These are phyloP conservation scores for Cariama cristata DNA, from an alignment of 2,113 vertebrate species.

Conservation along the genomic window DNA sequence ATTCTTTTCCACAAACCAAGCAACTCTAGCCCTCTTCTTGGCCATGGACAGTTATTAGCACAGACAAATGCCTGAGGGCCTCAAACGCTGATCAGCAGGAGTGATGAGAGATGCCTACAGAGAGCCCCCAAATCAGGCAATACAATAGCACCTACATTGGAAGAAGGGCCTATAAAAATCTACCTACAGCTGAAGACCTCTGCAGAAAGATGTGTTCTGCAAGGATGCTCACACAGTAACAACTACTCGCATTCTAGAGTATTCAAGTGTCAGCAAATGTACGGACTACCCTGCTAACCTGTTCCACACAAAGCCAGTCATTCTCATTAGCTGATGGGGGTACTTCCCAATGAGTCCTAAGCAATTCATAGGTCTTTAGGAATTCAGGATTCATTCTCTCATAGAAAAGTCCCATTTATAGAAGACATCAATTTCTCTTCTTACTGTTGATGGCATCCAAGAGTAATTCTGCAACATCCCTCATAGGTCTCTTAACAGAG, in stretches of 20 bases:
- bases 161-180: not conserved
- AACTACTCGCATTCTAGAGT: not conserved
- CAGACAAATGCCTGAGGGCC: not conserved
- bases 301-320: not conserved
- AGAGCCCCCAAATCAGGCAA: not conserved
- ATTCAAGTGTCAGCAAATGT: not conserved
- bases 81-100: not conserved
- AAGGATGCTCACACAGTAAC: not conserved
- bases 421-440: not conserved
- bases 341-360: not conserved
- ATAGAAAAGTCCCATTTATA: not conserved
- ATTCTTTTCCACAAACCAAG: not conserved
- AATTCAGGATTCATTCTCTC: not conserved
- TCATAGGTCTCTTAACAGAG: not conserved
- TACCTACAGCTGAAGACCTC: not conserved
- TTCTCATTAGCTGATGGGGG: not conserved
- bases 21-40: not conserved
- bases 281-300: not conserved
- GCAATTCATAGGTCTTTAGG: not conserved
- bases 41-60: not conserved
- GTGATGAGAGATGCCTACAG: not conserved
- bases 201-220: not conserved
- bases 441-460: not conserved
- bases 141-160: not conserved
- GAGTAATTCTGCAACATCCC: not conserved